phyloP scores from a whole-genome alignment of 1,140 invertebrate genomes.

The Ips nitidus region DNA sequence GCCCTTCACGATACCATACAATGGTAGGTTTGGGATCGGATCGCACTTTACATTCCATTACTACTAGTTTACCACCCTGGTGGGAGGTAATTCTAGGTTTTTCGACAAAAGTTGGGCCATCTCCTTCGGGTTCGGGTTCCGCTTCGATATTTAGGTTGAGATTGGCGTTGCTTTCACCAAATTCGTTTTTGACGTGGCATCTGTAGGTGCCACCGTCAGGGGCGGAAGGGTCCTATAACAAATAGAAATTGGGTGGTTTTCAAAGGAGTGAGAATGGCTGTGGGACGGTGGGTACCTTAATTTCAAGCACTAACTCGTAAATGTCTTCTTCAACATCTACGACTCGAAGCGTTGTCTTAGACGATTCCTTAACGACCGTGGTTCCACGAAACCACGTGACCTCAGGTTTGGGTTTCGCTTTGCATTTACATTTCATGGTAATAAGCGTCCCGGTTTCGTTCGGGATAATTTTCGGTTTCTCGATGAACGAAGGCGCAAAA shows the following conservation, averaged over 20 bases:
- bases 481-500: constrained; percentile 92
- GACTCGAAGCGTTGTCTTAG: constrained; percentile 82
- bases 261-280: background rate
- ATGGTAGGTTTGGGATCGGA: constrained; percentile 93
- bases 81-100: constrained; percentile 95
- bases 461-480: constrained; percentile 96
- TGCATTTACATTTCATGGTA: constrained; percentile 94
- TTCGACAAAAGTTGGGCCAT: constrained; percentile 96
- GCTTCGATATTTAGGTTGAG: constrained; percentile 97
- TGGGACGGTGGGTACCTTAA: constrained; percentile 65
- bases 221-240: constrained; percentile 83
- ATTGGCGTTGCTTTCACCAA: constrained; percentile 97
- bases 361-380: constrained; percentile 79
- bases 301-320: constrained; percentile 86
- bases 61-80: constrained; percentile 93
- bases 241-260: constrained; percentile 23
- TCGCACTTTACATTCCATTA: constrained; percentile 95
- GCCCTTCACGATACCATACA: constrained; percentile 87
- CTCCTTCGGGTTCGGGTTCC: constrained; percentile 86
- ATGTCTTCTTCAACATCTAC: constrained; percentile 77
- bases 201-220: constrained; percentile 96
- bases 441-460: constrained; percentile 94
- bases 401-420: constrained; percentile 86
- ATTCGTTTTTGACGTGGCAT: constrained; percentile 95
- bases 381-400: constrained; percentile 90